A percentile compares a stretch with the other conserved stretches of the same genome.
Conservation (phyloP, 1,140 invertebrate genomes). For the Drosophila tristis region DNA sequence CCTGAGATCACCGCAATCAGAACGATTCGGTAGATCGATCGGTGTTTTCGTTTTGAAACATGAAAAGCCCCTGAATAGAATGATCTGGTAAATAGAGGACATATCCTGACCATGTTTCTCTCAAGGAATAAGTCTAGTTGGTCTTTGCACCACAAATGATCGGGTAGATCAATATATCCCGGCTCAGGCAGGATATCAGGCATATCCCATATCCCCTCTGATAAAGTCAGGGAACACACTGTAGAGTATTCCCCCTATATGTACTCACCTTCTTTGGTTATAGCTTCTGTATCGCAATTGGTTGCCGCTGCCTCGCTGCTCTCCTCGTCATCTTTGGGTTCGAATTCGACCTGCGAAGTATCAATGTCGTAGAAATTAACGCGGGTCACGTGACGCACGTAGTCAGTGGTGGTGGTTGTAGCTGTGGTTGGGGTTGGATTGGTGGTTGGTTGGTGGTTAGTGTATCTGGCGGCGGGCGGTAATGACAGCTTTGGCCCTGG, state of each 20-base stretch:
- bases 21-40: slow-evolving; percentile 17
- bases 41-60: too few species aligned
- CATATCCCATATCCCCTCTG: too few species aligned
- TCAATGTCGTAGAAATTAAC: slow-evolving; percentile 84
- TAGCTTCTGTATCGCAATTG: slow-evolving; percentile 83
- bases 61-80: not conserved
- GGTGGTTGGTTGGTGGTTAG: slow-evolving; percentile 34
- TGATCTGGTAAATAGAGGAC: not conserved
- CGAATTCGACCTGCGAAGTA: slow-evolving; percentile 84
- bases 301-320: slow-evolving; percentile 62
- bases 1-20: slow-evolving; percentile 18
- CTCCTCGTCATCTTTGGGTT: slow-evolving; percentile 79
- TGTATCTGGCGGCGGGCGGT: slow-evolving; percentile 37
- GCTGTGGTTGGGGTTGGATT: slow-evolving; percentile 20
- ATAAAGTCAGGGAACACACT: too few species aligned
- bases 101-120: too few species aligned
- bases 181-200: too few species aligned
- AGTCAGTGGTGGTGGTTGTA: slow-evolving; percentile 63
- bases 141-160: too few species aligned
- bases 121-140: too few species aligned
- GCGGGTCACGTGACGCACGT: slow-evolving; percentile 84
- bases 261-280: slow-evolving; percentile 84
- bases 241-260: too few species aligned
- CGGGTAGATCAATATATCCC: too few species aligned
- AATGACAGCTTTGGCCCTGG: slow-evolving; percentile 25